A percentile compares a stretch with the other conserved stretches of the same genome.
Conservation (phyloP, 2,797 vertebrate genomes). For the Sebastes ruberrimus region DNA sequence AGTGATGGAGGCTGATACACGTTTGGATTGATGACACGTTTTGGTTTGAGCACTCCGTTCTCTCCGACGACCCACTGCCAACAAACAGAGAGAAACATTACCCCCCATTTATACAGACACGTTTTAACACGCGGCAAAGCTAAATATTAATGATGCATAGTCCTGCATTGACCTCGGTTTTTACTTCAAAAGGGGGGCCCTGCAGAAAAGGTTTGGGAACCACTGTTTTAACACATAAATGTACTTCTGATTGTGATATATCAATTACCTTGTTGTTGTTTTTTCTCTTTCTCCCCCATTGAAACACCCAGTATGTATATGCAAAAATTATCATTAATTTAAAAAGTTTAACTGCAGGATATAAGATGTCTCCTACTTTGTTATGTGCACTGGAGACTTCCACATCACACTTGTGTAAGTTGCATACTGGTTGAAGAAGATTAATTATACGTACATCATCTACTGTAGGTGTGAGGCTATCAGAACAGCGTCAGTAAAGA, state of each 20-base stretch:
- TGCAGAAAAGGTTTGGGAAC: too few species aligned
- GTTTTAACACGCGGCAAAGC: background rate
- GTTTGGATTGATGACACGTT: slow-evolving; percentile 90
- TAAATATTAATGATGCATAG: too few species aligned
- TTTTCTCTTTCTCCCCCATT: background rate
- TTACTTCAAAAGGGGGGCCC: too few species aligned
- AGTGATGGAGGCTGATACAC: slow-evolving; percentile 95
- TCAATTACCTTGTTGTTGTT: background rate
- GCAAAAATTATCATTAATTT: background rate
- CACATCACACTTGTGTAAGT: too few species aligned
- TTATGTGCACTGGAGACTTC: background rate
- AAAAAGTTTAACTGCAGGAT: background rate
- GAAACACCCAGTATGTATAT: background rate
- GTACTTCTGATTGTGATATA: too few species aligned
- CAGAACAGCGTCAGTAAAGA: too few species aligned
- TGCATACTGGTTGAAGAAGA: too few species aligned
- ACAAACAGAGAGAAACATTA: background rate
- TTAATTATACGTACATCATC: too few species aligned
- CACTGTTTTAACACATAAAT: too few species aligned
- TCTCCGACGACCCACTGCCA: slow-evolving; percentile 91
- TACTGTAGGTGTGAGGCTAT: too few species aligned
- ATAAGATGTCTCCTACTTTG: background rate
- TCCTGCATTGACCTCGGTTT: too few species aligned
- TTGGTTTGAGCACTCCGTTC: slow-evolving; percentile 93
- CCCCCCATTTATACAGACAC: background rate